phyloP scores from a whole-genome alignment of 2,888 invertebrate genomes.

The Agrotis exclamationis region DNA sequence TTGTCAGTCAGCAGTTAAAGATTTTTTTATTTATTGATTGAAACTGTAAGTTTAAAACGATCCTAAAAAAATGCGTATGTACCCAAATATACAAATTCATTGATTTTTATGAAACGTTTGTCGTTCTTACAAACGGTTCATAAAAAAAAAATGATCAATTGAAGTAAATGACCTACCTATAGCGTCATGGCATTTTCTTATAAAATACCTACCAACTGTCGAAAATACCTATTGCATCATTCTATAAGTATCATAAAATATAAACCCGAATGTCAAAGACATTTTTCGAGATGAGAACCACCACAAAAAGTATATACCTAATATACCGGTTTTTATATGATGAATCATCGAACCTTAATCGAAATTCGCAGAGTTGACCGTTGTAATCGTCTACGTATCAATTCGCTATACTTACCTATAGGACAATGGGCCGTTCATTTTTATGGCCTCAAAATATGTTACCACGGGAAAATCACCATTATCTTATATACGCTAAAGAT shows the following conservation, averaged over 20 bases:
- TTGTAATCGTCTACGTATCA: slow-evolving; percentile 56
- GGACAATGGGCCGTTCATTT: slow-evolving; percentile 65
- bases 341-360: slow-evolving; percentile 64
- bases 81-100: not conserved
- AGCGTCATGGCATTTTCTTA: slow-evolving; percentile 20
- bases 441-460: slow-evolving; percentile 35
- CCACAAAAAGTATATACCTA: slow-evolving; percentile 36
- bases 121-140: not conserved
- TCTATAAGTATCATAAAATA: slow-evolving; percentile 47
- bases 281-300: slow-evolving; percentile 54
- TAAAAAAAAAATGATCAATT: slow-evolving; percentile 3
- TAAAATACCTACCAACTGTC: slow-evolving; percentile 9
- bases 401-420: slow-evolving; percentile 42
- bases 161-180: slow-evolving; percentile 29
- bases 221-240: slow-evolving; percentile 52
- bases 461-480: slow-evolving; percentile 36
- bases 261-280: slow-evolving; percentile 51
- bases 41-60: no score
- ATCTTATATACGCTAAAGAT: slow-evolving; percentile 26
- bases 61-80: not conserved
- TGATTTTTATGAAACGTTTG: no score
- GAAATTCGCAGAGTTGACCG: slow-evolving; percentile 62
- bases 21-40: no score
- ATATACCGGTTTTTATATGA: slow-evolving; percentile 54
- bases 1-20: not conserved